A percentile compares a stretch with the other conserved stretches of the same genome.
phyloP scores from a whole-genome alignment of 2,113 vertebrate species.

The Serranochromis macrocephalus region DNA sequence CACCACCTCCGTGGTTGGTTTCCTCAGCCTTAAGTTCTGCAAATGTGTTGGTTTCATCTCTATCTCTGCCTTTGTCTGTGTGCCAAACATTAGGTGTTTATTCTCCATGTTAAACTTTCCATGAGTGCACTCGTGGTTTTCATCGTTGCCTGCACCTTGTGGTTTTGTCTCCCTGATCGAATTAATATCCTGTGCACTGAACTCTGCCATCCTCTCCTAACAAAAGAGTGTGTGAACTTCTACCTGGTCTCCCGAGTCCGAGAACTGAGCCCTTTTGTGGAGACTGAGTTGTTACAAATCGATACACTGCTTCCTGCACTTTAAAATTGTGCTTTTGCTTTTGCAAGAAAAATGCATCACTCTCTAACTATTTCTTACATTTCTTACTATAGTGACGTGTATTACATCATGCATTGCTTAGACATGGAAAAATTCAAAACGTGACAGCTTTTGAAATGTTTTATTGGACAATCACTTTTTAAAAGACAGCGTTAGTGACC shows the following conservation, averaged over 20 bases:
- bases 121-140: neutral
- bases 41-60: neutral
- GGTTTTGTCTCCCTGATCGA: neutral
- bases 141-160: neutral
- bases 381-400: rapidly evolving
- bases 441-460: neutral
- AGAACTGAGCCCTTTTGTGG: neutral
- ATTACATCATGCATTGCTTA: neutral
- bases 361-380: neutral
- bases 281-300: neutral
- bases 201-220: neutral
- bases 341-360: neutral
- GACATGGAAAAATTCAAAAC: neutral
- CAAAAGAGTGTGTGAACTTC: neutral
- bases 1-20: rapidly evolving
- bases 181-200: neutral
- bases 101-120: neutral
- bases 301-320: neutral
- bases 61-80: neutral
- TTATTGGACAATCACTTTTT: neutral
- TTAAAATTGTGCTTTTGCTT: neutral
- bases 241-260: neutral
- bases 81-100: neutral
- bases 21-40: neutral
- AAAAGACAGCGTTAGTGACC: neutral